Evolutionary conservation across 2,888 invertebrate genomes (phyloP), one percentile per base, ranked within the genome.

Genomic region (Drosophila basisetae): DNA sequence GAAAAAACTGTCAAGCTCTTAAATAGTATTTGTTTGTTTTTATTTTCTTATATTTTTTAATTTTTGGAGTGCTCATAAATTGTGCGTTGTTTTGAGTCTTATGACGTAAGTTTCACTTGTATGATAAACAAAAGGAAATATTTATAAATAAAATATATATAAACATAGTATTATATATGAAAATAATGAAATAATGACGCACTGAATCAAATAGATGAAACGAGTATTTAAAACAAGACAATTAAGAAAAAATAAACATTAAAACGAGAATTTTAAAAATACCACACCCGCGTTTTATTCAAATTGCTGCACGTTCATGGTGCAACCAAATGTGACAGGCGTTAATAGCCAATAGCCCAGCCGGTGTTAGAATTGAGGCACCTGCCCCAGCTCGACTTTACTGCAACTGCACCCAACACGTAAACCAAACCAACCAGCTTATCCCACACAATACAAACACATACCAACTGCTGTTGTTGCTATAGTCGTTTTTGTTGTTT

Each of bases 201-300:
- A 92, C 92, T 93, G 92, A 93, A 92, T 92, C 91, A 92, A 92
- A 92, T 92, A 92, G 93, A 87, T 81, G 87, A 89, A 91, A 89
- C 80, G 89, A 89, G 91, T 91, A 88, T 83, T 86, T 87, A 89
- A 90, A 88, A 84, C 62, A 83, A 71, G 78, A 84, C 81, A 89
- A 89, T 85, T 83, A 77, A 47, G 54, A 28, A 13, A 89, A 86
- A 91, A 83, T 85, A 55, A 73, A 69, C 49, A 79, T 72, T 68
- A 76, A 59, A 80, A 74, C 68, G 52, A 60, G 55, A 77, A 81
- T 79, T 80, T 83, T 73, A 80, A 80, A 82, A 72, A 72, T 79
- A 68, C 16, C 43, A 63, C 10, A 25, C 13, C 13, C 31, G 53
- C 52, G 39, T 72, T 60, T 69, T 25, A 66, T 66, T 69, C 2